Conservation (phyloP, 2,113 vertebrate species). For the Upupa epops region DNA sequence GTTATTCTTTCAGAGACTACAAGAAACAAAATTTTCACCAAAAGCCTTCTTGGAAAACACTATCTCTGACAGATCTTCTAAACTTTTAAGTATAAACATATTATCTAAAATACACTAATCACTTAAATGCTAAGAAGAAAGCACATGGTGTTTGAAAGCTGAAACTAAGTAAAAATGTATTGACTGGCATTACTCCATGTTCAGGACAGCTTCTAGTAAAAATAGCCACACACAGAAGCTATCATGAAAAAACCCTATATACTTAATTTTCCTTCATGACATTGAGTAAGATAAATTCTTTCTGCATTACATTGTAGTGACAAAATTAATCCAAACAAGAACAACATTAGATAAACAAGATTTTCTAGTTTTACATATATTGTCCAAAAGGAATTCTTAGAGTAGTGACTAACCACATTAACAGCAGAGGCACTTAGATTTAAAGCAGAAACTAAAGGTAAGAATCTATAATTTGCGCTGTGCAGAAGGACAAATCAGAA, state of each 20-base stretch:
- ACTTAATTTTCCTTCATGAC: neutral
- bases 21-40: neutral
- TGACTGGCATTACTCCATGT: neutral
- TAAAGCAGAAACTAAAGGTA: neutral
- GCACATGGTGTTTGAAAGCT: neutral
- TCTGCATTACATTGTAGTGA: neutral
- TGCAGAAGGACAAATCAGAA: neutral
- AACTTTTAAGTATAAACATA: neutral
- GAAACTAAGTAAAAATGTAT: neutral
- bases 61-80: neutral
- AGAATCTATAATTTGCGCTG: neutral
- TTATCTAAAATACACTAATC: neutral
- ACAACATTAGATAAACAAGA: neutral
- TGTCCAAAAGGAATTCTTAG: neutral
- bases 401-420: neutral
- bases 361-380: neutral
- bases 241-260: neutral
- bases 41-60: neutral
- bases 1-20: neutral
- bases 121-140: neutral
- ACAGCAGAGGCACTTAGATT: neutral
- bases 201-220: neutral
- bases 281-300: neutral
- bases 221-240: neutral
- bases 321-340: neutral